Evolutionary conservation across 2,113 vertebrate species (phyloP), one percentile per base, ranked within the genome.

Genomic region (Osmerus eperlanus): DNA sequence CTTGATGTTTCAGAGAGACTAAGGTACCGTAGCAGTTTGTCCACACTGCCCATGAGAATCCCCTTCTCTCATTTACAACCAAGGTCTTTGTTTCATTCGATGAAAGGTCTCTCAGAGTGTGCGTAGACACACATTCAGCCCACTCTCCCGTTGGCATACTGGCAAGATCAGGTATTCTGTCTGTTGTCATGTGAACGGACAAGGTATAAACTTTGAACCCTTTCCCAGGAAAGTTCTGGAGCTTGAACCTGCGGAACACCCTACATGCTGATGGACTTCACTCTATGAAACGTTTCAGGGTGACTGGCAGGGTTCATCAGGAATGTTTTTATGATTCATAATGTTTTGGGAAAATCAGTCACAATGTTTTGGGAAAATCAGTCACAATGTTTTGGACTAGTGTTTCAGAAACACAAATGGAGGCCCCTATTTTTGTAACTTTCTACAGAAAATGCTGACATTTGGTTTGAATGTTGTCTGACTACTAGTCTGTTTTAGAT

Each of bases 121-220:
- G 41, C 9, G 41, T 47, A 47, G 41, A 47, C 41, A 47, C 41
- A 47, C 9, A 47, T 47, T 47, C 41, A 18, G 68, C 9, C 56
- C 65, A 51, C 36, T 61, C 28, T 36, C 12, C 18, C 29, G 36
- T 47, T 25, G 14, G 16, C 52, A 8, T 28, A 68, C 8, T 9
- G 4, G 18, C n/a, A 21, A 3, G 52, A 65, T 2, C 1, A 56
- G 9, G 15, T 72, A 59, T 16, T 23, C 8, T 47, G 3, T 51
- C 67, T 69, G 73, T 82, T 80, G 72, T 78, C 53, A 72, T 78
- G 55, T 67, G 12, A 69, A 41, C 68, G 67, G 60, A 71, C 69
- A 8, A 36, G 54, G 41, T 62, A 53, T 54, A 47, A 82, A 80
- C 73, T 75, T 53, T 81, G 56, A 79, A 63, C 41, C 67, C 41